Evolutionary conservation across 2,797 vertebrate species (phyloP).

Genomic region (Trematomus bernacchii): DNA sequence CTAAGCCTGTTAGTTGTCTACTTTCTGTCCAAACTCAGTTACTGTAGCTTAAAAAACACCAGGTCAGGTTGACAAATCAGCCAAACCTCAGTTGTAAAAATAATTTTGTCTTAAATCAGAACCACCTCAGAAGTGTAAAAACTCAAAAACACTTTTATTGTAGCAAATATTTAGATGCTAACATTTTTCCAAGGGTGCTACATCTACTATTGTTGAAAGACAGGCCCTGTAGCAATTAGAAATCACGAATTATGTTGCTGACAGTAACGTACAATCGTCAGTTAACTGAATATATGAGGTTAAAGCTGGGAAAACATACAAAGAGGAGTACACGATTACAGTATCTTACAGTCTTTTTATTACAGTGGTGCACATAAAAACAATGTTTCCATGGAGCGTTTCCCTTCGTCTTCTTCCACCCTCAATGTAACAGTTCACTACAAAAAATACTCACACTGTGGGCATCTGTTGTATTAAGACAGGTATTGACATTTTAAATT

Average conservation of each 20-base stretch:
- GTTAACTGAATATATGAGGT: background rate
- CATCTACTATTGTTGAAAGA: background rate
- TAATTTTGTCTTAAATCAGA: background rate
- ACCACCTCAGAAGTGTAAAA: background rate
- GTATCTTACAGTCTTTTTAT: constrained; percentile 52
- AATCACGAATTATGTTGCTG: background rate
- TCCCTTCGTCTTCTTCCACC: constrained; percentile 5
- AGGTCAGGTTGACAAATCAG: background rate
- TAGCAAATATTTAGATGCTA: too few relatives aligned
- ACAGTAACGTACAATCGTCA: background rate
- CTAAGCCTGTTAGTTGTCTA: background rate
- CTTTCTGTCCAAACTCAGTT: background rate
- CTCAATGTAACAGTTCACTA: constrained; percentile 59
- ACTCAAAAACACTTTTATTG: background rate
- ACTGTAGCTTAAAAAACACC: background rate
- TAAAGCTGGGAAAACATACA: background rate
- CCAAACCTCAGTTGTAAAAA: background rate
- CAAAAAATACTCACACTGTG: constrained; percentile 16
- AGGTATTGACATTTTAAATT: constrained; percentile 18
- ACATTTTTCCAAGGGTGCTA: background rate
- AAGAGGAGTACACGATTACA: constrained; percentile 4
- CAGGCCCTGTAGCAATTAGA: background rate
- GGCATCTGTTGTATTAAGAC: constrained; percentile 7
- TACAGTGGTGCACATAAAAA: constrained; percentile 37
- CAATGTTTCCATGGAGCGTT: constrained; percentile 30